Evolutionary conservation across 2,797 vertebrate species (phyloP).

Genomic region (Agapornis canus): DNA sequence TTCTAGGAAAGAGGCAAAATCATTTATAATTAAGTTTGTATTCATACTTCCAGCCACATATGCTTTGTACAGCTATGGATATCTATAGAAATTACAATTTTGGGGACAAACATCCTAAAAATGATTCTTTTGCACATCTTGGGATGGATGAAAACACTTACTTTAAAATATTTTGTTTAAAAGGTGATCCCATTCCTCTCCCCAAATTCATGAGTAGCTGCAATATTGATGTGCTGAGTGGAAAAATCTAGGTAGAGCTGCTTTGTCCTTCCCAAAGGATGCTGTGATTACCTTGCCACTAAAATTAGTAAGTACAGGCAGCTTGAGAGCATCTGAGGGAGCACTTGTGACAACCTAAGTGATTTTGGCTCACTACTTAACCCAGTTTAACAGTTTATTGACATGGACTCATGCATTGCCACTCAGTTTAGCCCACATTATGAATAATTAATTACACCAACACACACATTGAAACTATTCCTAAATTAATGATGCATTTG

Average conservation of each 20-base stretch:
- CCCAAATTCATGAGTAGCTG: background rate
- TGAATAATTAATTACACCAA: background rate
- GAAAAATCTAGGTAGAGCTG: too few species aligned
- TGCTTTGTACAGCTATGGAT: fast-evolving
- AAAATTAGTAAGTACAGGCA: background rate
- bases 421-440: background rate
- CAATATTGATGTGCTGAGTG: background rate
- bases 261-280: background rate
- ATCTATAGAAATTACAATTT: background rate
- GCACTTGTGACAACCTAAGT: background rate
- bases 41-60: fast-evolving
- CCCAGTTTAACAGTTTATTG: background rate
- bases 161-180: background rate
- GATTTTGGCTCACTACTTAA: background rate
- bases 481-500: background rate
- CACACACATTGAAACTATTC: background rate
- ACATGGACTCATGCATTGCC: background rate
- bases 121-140: background rate
- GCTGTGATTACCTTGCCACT: background rate
- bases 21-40: background rate
- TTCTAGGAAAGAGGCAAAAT: background rate
- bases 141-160: background rate
- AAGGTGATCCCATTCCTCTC: background rate
- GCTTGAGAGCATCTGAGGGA: background rate
- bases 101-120: background rate